Evolutionary conservation across 2,888 invertebrate species (phyloP).

Genomic region (Caenorhabditis zanzibari): DNA sequence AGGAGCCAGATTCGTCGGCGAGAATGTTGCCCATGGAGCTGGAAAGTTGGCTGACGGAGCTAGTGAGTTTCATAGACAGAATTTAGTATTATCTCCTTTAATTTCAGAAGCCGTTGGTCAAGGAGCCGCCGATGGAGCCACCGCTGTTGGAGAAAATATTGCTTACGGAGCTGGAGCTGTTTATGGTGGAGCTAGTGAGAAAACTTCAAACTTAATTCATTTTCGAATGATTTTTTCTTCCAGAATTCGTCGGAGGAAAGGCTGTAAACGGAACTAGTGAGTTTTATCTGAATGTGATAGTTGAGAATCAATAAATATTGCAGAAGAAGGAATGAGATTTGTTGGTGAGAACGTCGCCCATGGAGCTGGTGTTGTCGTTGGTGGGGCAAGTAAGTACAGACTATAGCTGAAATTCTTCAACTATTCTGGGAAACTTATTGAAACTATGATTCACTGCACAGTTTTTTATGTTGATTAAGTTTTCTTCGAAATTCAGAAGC

Average conservation of each 20-base stretch:
- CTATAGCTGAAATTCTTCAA: not conserved
- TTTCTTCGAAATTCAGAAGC: slow-evolving; percentile 19
- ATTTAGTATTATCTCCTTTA: not conserved
- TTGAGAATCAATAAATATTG: not conserved
- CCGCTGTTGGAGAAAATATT: slow-evolving; percentile 24
- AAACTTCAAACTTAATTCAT: not conserved
- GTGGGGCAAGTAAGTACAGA: slow-evolving; percentile 34
- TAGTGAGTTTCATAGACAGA: slow-evolving; percentile 37
- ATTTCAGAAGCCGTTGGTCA: slow-evolving; percentile 29
- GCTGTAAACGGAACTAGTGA: slow-evolving; percentile 46
- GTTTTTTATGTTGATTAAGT: slow-evolving; percentile 2
- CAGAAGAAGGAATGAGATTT: slow-evolving; percentile 15
- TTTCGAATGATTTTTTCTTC: not conserved
- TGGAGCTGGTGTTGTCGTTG: slow-evolving; percentile 36
- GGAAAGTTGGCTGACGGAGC: slow-evolving; percentile 41
- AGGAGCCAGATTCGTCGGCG: slow-evolving; percentile 25
- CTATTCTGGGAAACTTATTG: no score
- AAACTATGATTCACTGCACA: no score
- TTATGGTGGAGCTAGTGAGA: slow-evolving; percentile 41
- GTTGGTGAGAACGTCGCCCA: slow-evolving; percentile 35
- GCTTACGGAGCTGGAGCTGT: slow-evolving; percentile 48
- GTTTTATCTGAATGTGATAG: not conserved
- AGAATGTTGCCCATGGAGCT: slow-evolving; percentile 38
- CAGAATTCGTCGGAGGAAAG: slow-evolving; percentile 46
- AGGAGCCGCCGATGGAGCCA: slow-evolving; percentile 26